phyloP scores from a whole-genome alignment of 1,140 invertebrate genomes.

The Triops longicaudatus region DNA sequence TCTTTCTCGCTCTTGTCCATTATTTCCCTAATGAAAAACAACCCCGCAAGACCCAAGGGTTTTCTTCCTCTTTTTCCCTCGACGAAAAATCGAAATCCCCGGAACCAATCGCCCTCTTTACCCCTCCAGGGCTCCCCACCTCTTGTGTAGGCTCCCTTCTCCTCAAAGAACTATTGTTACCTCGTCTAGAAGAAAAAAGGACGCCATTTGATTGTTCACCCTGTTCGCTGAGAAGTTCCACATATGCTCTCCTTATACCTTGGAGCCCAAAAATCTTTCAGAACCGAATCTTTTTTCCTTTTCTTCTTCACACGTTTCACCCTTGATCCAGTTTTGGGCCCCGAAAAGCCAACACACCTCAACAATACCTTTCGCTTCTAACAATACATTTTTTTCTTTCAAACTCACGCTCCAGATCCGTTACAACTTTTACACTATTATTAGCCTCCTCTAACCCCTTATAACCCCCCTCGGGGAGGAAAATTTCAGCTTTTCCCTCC shows the following conservation, averaged over 20 bases:
- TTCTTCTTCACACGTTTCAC: not conserved
- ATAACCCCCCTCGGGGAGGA: not conserved
- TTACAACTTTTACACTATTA: constrained; percentile 11
- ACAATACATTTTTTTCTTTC: not conserved
- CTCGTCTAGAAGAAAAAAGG: not conserved
- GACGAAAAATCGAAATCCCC: constrained; percentile 19
- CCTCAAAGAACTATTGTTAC: not conserved
- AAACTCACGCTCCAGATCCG: constrained; percentile 10
- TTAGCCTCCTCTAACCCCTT: not conserved
- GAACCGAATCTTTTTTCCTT: not conserved
- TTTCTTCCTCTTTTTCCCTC: not conserved
- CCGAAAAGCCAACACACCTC: constrained; percentile 14
- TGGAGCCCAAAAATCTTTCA: not conserved
- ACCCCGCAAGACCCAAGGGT: not conserved
- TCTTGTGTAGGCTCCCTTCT: not conserved
- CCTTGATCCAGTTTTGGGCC: not conserved
- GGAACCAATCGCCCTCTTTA: constrained; percentile 18
- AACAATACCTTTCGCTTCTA: not conserved
- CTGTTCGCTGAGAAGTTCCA: not conserved
- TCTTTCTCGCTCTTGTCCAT: constrained; percentile 6
- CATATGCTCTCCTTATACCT: not conserved
- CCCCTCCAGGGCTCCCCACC: not conserved
- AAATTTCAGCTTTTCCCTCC: not conserved
- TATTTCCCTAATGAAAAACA: constrained; percentile 13
- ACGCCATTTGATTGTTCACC: constrained; percentile 1